These are phyloP conservation scores for Xiphorhynchus elegans DNA, from an alignment of 2,113 vertebrate genomes.

Conservation along the genomic window DNA sequence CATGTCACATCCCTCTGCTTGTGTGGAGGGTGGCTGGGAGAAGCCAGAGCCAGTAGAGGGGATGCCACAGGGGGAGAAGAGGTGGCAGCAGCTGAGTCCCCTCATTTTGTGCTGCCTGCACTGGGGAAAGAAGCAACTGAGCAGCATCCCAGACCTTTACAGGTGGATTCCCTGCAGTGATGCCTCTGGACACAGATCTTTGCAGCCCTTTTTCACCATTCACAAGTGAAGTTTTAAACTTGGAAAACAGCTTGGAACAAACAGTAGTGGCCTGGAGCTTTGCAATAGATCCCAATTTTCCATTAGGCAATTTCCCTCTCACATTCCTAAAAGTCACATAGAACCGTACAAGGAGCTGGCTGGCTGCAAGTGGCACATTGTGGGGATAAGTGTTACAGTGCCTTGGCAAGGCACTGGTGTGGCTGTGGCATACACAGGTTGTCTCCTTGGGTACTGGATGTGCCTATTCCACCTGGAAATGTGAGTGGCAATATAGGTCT, in stretches of 20 bases:
- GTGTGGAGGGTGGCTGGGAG: background rate
- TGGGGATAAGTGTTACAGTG: background rate
- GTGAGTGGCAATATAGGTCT: accelerated
- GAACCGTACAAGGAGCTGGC: background rate
- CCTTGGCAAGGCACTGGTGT: accelerated
- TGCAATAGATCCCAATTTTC: background rate
- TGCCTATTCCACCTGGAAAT: background rate
- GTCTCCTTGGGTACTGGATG: background rate
- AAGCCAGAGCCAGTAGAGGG: background rate
- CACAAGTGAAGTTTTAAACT: background rate
- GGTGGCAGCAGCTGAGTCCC: background rate
- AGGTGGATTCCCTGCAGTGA: background rate
- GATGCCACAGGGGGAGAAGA: background rate
- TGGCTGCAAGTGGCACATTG: accelerated
- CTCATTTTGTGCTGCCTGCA: background rate
- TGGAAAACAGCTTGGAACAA: background rate
- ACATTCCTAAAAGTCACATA: accelerated
- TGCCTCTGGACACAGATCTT: background rate
- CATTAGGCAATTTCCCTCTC: background rate
- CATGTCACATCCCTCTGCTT: background rate
- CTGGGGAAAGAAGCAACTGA: accelerated
- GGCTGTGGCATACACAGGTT: accelerated
- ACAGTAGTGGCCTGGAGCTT: background rate
- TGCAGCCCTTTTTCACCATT: background rate
- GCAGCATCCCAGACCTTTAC: background rate